Conservation (phyloP, 23 tunicate species). For the Aplidium turbinatum region DNA sequence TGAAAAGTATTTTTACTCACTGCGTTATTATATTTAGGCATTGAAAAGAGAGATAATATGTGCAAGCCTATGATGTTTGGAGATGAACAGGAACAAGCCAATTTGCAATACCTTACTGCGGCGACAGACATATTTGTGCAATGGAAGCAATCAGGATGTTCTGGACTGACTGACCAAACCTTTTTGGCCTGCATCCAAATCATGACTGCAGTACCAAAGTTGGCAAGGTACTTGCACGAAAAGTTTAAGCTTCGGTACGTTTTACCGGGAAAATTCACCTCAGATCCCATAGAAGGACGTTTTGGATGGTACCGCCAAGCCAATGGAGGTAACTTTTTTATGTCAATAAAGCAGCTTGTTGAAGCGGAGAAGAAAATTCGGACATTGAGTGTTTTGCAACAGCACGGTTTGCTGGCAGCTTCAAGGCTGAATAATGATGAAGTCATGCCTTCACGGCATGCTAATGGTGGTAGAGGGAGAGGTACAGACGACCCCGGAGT, state of each 20-base stretch:
- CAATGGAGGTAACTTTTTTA: constrained; percentile 14
- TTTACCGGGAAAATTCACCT: constrained; percentile 8
- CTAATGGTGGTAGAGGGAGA: neutral
- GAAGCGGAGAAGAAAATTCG: constrained; percentile 16
- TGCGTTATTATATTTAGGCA: neutral
- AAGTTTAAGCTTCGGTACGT: neutral
- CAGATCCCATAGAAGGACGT: constrained; percentile 8
- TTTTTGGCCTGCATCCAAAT: constrained; percentile 18
- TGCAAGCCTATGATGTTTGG: constrained; percentile 6
- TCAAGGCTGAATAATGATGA: neutral
- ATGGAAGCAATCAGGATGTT: constrained; percentile 1
- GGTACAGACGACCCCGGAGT: neutral
- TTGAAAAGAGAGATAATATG: constrained; percentile 7
- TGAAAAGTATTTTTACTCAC: too few relatives aligned
- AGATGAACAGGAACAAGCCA: neutral
- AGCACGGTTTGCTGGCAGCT: neutral
- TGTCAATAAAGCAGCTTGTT: constrained; percentile 1
- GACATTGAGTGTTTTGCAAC: neutral
- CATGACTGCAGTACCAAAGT: neutral
- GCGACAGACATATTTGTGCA: neutral
- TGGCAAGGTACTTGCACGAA: constrained; percentile 4
- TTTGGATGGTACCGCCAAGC: constrained; percentile 27
- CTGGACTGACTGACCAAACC: constrained; percentile 19
- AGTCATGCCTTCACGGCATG: neutral
- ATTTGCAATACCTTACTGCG: neutral